Conservation (phyloP, 1,140 invertebrate genomes). For the Lepidotrigona ventralis region DNA sequence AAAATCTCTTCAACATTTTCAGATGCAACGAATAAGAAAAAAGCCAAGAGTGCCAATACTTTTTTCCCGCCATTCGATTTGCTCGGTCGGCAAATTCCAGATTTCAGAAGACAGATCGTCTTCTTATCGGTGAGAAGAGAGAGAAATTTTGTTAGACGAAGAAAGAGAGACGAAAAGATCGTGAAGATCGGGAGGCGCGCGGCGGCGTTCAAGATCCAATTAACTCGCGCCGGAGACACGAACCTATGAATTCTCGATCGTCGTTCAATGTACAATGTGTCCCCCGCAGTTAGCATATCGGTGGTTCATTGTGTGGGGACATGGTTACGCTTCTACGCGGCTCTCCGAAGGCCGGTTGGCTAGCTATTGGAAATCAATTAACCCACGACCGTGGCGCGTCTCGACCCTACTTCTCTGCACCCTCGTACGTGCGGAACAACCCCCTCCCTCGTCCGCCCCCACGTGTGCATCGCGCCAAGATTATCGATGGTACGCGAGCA, state of each 20-base stretch:
- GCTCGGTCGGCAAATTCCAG: too few species aligned
- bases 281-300: slow-evolving; percentile 33
- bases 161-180: background rate
- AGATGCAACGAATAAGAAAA: too few species aligned
- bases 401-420: background rate
- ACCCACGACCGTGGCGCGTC: slow-evolving; percentile 54
- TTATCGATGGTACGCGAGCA: slow-evolving; percentile 12
- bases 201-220: slow-evolving; percentile 21
- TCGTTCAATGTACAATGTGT: slow-evolving; percentile 36
- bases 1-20: too few species aligned
- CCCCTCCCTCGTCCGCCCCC: background rate
- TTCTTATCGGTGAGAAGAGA: too few species aligned
- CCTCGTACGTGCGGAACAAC: background rate
- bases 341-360: slow-evolving; percentile 60
- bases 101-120: too few species aligned
- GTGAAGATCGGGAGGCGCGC: background rate
- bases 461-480: background rate
- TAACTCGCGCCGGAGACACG: slow-evolving; percentile 18
- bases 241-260: slow-evolving; percentile 25
- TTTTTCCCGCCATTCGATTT: too few species aligned
- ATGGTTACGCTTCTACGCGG: slow-evolving; percentile 40
- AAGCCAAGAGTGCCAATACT: too few species aligned
- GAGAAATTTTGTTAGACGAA: background rate
- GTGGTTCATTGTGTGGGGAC: slow-evolving; percentile 40
- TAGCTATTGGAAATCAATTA: slow-evolving; percentile 75